These are phyloP conservation scores for Lepidothrix coronata DNA, from an alignment of 2,113 vertebrate species.

Conservation along the genomic window DNA sequence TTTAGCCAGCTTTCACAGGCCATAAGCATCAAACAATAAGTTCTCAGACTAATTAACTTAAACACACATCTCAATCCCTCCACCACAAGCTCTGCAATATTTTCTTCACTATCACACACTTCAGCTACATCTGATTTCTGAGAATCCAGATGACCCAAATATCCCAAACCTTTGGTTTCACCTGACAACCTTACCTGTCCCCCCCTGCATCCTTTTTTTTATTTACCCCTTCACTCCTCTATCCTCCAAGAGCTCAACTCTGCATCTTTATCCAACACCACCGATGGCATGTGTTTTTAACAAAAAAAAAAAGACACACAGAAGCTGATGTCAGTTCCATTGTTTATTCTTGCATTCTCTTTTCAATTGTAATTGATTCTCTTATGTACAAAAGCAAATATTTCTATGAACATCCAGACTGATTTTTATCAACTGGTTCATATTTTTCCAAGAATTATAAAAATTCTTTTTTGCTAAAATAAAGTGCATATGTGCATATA, in stretches of 20 bases:
- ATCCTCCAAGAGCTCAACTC: background rate
- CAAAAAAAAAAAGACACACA: slow-evolving; percentile 36
- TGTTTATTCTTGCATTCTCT: slow-evolving; percentile 41
- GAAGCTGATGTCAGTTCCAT: background rate
- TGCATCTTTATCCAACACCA: background rate
- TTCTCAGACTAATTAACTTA: background rate
- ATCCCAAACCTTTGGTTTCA: background rate
- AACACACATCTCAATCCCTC: background rate
- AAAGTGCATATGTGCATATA: background rate
- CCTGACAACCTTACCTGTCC: background rate
- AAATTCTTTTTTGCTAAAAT: background rate
- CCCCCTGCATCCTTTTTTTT: background rate
- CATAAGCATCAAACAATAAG: background rate
- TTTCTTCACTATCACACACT: background rate
- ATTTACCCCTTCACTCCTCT: background rate
- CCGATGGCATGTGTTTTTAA: background rate
- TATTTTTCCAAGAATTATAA: background rate
- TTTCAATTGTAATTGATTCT: background rate
- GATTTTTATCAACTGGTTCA: background rate
- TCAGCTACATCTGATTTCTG: background rate
- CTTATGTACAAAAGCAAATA: background rate
- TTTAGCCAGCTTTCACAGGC: background rate
- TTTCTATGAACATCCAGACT: background rate
- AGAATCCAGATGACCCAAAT: background rate
- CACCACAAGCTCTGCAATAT: background rate